Evolutionary conservation across 2,888 invertebrate genomes (phyloP), one percentile per base, ranked within the genome.

Genomic region (Eupithecia insigniata): DNA sequence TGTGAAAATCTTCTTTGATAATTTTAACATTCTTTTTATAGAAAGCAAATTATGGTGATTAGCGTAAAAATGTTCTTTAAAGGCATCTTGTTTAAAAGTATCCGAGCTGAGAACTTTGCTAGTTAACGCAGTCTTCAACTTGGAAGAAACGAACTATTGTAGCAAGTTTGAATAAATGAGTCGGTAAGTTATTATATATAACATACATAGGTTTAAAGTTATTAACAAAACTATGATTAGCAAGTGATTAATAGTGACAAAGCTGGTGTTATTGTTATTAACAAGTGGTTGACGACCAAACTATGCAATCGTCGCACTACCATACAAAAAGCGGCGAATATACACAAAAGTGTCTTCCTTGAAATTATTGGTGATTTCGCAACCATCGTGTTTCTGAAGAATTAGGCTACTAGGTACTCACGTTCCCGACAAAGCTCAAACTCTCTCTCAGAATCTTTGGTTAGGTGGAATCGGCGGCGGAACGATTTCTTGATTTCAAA

Each of bases 131-230:
- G 22, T 55, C 36, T 34, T 66, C 36, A 72, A 62, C 62, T 64
- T 58, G 60, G 32, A 69, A 51, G 65, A 46, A 76, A 77, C 72
- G 61, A 72, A 70, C 55, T 66, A 70, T 73, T 78, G 72, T 60
- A 22, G 28, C 30, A 30, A 30, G 26, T 60, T 60, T 30, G 28
- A 30, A 30, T 18, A 60, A 18, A 60, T 51, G 4, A 51, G 10
- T 10, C 46, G 46, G 46, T 10, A 8, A 43, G 43, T 7, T 43
- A 43, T 43, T n/a, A 43, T 18, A 0, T n/a, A n/a, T n/a, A n/a
- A n/a, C n/a, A n/a, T n/a, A n/a, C n/a, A n/a, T 16, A 16, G 39
- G 16, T 16, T 16, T 14, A 5, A 39, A 39, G 1, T 6, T 43
- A 0, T 18, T 18, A 43, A 6, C 43, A 6, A 7, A 43, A 5